Evolutionary conservation across 2,797 vertebrate species (phyloP).

Genomic region (Denticeps clupeoides): DNA sequence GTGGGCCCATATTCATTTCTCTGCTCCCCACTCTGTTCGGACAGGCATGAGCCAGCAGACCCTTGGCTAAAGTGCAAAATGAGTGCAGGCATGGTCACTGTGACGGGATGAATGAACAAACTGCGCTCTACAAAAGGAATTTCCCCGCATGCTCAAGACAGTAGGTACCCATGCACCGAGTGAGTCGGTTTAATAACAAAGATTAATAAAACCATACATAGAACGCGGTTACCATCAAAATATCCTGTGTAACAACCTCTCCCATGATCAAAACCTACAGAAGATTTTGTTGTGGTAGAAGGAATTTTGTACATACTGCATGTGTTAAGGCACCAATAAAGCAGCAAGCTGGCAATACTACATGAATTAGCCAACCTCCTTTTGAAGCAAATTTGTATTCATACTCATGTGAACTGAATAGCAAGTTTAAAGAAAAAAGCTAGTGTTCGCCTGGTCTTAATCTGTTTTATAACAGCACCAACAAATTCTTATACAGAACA

Average conservation of each 20-base stretch:
- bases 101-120: conserved; percentile 3
- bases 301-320: no score
- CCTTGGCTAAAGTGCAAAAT: conserved; percentile 5
- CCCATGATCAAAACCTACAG: no score
- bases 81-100: conserved; percentile 2
- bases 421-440: no score
- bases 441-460: no score
- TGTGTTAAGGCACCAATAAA: conserved; percentile 45
- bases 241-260: no score
- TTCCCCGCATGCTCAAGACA: conserved; percentile 48
- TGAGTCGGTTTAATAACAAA: conserved; percentile 34
- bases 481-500: no score
- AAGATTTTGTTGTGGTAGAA: no score
- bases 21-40: neutral
- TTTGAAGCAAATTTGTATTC: no score
- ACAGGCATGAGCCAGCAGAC: neutral
- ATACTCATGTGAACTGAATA: no score
- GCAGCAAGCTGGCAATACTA: conserved; percentile 38
- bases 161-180: conserved; percentile 42
- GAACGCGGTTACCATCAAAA: no score
- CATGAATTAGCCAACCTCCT: no score
- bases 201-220: neutral
- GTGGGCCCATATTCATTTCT: neutral
- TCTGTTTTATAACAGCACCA: no score
- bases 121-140: neutral